Evolutionary conservation across 2,888 invertebrate species (phyloP).

Genomic region (Glaucopsyche alexis): DNA sequence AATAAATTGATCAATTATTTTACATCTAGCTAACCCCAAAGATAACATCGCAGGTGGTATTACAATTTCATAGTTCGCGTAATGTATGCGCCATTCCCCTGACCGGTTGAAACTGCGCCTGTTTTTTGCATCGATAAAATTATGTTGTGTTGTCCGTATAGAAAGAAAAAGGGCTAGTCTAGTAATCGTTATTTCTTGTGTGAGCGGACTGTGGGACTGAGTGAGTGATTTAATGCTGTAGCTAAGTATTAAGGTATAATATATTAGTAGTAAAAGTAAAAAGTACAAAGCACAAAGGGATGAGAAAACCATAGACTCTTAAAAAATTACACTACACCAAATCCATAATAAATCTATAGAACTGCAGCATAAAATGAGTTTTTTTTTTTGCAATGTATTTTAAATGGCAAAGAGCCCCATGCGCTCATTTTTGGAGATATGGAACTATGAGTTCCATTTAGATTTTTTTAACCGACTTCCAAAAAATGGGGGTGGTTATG

Average conservation of each 20-base stretch:
- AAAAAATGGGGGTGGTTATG: too few species aligned
- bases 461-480: too few species aligned
- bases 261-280: too few species aligned
- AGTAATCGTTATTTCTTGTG: constrained; percentile 16
- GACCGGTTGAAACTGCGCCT: constrained; percentile 5
- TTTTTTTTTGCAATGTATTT: too few species aligned
- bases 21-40: background rate
- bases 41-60: constrained; percentile 25
- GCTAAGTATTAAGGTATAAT: background rate
- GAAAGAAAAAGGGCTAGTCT: constrained; percentile 20
- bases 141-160: constrained; percentile 20
- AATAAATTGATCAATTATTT: background rate
- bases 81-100: constrained; percentile 25
- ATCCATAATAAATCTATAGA: too few species aligned
- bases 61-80: constrained; percentile 11
- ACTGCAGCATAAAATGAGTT: too few species aligned
- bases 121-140: constrained; percentile 28
- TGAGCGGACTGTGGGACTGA: constrained; percentile 3
- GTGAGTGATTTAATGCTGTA: background rate
- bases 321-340: too few species aligned
- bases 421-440: too few species aligned
- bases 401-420: too few species aligned
- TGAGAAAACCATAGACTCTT: too few species aligned
- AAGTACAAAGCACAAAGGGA: too few species aligned
- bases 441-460: too few species aligned